Conservation (phyloP, 2,797 vertebrate species). For the Sebastes goodei region DNA sequence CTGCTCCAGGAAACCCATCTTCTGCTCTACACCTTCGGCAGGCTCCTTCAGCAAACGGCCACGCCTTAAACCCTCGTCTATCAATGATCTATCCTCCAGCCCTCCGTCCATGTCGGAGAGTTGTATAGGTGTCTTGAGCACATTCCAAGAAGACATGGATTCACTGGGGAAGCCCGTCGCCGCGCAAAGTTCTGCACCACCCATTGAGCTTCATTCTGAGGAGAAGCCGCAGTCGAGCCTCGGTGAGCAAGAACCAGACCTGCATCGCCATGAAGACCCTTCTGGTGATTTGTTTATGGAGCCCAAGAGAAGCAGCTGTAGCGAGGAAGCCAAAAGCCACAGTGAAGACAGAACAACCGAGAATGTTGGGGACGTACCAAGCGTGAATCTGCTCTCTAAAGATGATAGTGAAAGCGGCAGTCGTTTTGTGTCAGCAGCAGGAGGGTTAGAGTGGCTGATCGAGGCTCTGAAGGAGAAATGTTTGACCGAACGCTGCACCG, state of each 20-base stretch:
- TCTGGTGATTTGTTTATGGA: conserved; percentile 26
- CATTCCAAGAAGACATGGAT: conserved; percentile 33
- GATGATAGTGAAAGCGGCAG: conserved; percentile 27
- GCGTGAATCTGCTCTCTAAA: not conserved
- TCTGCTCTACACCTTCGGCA: conserved; percentile 76
- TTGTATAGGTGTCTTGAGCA: conserved; percentile 3
- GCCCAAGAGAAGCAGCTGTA: not conserved
- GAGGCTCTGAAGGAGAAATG: conserved; percentile 67
- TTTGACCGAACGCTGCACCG: conserved; percentile 45
- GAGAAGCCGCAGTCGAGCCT: conserved; percentile 5
- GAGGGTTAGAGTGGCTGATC: conserved; percentile 47
- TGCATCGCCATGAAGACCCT: conserved; percentile 6
- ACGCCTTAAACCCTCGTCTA: not conserved
- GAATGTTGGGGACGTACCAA: not conserved
- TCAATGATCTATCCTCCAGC: not conserved
- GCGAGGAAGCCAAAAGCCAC: not conserved
- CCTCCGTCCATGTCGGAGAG: conserved; percentile 19
- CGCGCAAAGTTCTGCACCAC: not conserved
- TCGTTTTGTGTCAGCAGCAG: conserved; percentile 48
- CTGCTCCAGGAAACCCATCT: conserved; percentile 62
- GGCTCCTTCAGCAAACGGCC: not conserved
- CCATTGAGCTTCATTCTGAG: not conserved
- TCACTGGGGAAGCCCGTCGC: not conserved
- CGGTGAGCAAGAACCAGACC: not conserved
- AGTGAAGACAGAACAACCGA: not conserved